Evolutionary conservation across 1,140 invertebrate genomes (phyloP), one percentile per base, ranked within the genome.

Genomic region (Eufriesea mexicana): DNA sequence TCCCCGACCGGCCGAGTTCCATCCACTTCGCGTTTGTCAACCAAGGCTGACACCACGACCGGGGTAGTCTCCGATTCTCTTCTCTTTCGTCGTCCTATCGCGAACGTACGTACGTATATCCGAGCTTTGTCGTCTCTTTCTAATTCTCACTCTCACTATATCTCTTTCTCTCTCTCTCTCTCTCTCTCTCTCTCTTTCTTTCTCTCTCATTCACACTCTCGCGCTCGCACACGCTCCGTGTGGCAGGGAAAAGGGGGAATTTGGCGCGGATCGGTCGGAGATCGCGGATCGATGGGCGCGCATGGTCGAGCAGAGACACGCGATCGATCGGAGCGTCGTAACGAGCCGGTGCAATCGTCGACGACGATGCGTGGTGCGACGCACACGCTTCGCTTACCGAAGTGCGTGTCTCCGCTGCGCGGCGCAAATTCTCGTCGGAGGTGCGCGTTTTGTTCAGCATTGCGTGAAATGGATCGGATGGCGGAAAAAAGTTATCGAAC

Each of bases 381-480:
- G 74, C 85, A 74, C 74, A 71, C 80, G 64, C 86, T 71, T 78
- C 75, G 75, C 66, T 87, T 23, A 54, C 25, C 57, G 76, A 45
- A 66, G 75, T 49, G 72, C 75, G 80, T 74, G 67, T 84, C 70
- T 28, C 68, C 45, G 67, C 12, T 42, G 47, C 51, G 73, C 74
- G 57, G 35, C 49, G 64, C 76, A 84, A 86, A 86, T 84, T 84
- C 80, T 72, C 80, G 28, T 83, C 79, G 54, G 47, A 54, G 67
- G 45, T 23, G 57, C 85, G 81, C 67, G 57, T 86, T 87, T 87
- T 84, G 81, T 47, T 78, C 85, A 64, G 28, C 68, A n/a, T 45
- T n/a, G 47, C 86, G 86, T 84, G 86, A 87, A 87, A 87, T 86
- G 76, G 85, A 87, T 86, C 86, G 72, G 72, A 71, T 79, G 78